Conservation (phyloP, 2,888 invertebrate species). For the Callyntrura sp. region DNA sequence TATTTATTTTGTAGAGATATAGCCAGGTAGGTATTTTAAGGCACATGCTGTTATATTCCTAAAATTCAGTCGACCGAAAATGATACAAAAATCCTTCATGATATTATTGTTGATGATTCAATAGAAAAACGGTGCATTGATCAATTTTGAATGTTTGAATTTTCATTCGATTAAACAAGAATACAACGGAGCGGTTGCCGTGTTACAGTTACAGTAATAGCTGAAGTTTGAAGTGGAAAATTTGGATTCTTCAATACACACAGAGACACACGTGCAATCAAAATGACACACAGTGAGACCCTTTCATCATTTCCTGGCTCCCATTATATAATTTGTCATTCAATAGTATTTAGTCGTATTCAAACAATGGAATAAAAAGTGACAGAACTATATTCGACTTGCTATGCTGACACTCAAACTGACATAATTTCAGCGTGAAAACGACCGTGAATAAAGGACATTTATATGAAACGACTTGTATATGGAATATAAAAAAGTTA, state of each 20-base stretch:
- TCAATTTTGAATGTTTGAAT: neutral
- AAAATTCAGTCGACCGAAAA: slow-evolving; percentile 10
- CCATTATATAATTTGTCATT: slow-evolving; percentile 38
- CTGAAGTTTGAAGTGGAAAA: slow-evolving; percentile 45
- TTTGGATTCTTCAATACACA: slow-evolving; percentile 23
- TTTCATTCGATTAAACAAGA: slow-evolving; percentile 48
- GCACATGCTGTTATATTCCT: neutral
- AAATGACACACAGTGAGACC: too few relatives aligned
- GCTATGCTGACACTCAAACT: neutral
- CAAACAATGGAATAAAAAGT: neutral
- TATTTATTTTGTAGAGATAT: neutral
- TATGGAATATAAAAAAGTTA: too few relatives aligned
- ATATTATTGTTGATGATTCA: slow-evolving; percentile 6
- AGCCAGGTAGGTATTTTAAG: neutral
- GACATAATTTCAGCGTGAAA: slow-evolving; percentile 16
- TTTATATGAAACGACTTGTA: too few relatives aligned
- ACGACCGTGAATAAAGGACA: neutral
- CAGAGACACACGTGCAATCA: neutral
- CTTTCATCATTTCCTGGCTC: neutral
- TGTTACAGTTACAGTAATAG: neutral
- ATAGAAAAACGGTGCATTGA: neutral
- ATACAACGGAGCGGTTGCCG: neutral
- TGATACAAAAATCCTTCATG: neutral
- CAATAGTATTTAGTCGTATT: slow-evolving; percentile 6
- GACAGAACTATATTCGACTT: neutral